Conservation (phyloP, 2,113 vertebrate genomes). For the Gorsachius goisagi region DNA sequence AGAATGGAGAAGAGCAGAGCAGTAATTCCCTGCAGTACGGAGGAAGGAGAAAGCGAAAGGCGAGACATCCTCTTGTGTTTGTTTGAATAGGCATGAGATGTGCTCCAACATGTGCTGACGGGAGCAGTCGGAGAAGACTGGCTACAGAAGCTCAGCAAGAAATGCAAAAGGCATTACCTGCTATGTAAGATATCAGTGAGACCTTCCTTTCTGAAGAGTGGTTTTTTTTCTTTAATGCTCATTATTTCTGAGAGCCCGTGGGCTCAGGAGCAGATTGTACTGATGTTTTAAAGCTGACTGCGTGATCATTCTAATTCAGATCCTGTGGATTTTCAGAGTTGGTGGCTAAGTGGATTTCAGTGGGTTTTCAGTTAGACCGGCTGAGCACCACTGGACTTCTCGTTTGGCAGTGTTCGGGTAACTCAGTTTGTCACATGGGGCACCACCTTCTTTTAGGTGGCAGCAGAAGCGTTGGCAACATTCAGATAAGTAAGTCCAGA, state of each 20-base stretch:
- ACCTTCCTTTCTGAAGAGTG: not conserved
- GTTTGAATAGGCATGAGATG: constrained; percentile 43
- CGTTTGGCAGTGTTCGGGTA: not conserved
- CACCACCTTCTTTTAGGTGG: not conserved
- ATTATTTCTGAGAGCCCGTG: not conserved
- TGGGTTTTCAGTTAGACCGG: not conserved
- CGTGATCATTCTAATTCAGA: constrained; percentile 9
- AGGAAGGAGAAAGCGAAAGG: constrained; percentile 37
- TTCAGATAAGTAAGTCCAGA: not conserved
- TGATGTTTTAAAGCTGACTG: not conserved
- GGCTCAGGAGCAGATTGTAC: not conserved
- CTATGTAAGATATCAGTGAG: not conserved
- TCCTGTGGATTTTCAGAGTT: not conserved
- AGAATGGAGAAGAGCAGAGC: constrained; percentile 13
- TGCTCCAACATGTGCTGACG: constrained; percentile 15
- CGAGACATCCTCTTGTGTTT: constrained; percentile 23
- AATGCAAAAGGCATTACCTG: not conserved
- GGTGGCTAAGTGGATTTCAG: not conserved
- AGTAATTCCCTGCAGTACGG: constrained; percentile 15
- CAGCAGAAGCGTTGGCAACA: not conserved
- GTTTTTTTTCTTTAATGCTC: not conserved
- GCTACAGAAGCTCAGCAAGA: not conserved
- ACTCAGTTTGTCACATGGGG: not conserved
- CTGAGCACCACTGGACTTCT: not conserved
- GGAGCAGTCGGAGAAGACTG: not conserved